Evolutionary conservation across 2,888 invertebrate genomes (phyloP).

Genomic region (Trachelus iudaicus): DNA sequence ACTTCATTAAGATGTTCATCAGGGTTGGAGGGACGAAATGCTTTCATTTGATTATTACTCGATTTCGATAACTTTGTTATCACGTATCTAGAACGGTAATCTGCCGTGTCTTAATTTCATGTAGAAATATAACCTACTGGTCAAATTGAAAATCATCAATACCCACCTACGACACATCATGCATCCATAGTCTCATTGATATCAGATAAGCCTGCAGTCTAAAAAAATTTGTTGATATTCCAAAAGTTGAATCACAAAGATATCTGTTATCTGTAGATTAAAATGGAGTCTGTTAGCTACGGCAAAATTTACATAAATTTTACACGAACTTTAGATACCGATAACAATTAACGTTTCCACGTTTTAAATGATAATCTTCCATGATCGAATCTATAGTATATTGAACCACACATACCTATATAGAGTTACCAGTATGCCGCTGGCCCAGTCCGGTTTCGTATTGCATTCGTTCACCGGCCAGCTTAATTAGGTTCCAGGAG

Average conservation of each 20-base stretch:
- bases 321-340: background rate
- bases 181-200: no score
- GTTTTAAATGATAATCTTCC: background rate
- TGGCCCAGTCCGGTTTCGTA: slow-evolving; percentile 37
- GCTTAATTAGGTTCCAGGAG: slow-evolving; percentile 60
- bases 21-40: slow-evolving; percentile 55
- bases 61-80: slow-evolving; percentile 60
- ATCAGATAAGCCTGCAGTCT: no score
- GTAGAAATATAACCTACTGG: background rate
- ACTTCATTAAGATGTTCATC: slow-evolving; percentile 66
- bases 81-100: slow-evolving; percentile 20
- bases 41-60: slow-evolving; percentile 64
- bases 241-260: no score
- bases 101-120: background rate
- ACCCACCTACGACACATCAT: background rate
- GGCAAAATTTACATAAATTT: background rate
- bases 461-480: slow-evolving; percentile 47
- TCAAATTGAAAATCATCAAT: background rate
- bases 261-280: no score
- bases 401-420: background rate
- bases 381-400: background rate
- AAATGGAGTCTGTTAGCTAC: background rate
- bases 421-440: background rate
- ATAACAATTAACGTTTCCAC: background rate
- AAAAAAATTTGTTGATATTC: no score